A percentile compares a stretch with the other conserved stretches of the same genome.
phyloP scores from a whole-genome alignment of 2,888 invertebrate genomes.

The Pinctada fucata region DNA sequence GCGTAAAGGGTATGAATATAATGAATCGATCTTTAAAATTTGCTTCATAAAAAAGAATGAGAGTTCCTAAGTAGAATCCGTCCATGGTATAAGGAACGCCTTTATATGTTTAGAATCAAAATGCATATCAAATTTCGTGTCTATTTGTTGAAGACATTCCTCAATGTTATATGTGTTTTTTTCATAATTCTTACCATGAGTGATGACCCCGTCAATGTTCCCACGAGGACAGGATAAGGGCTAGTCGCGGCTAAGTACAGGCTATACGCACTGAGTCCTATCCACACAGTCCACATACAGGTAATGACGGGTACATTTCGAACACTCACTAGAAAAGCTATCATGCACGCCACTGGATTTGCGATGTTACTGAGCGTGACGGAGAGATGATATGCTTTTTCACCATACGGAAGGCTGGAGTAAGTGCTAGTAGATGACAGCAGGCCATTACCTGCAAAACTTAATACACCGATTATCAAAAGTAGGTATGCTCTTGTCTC shows the following conservation, averaged over 20 bases:
- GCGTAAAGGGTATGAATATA: too few species aligned
- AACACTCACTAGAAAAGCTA: slow-evolving; percentile 79
- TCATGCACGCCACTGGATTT: slow-evolving; percentile 86
- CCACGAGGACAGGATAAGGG: slow-evolving; percentile 83
- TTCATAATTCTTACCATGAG: slow-evolving; percentile 81
- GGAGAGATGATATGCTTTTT: slow-evolving; percentile 85
- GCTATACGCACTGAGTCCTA: slow-evolving; percentile 82
- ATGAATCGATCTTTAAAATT: too few species aligned
- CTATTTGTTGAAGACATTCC: too few species aligned
- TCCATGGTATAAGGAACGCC: too few species aligned
- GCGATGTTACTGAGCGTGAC: slow-evolving; percentile 87
- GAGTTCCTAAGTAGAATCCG: too few species aligned
- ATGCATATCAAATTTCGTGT: too few species aligned
- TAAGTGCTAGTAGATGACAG: slow-evolving; percentile 89
- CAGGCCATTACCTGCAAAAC: slow-evolving; percentile 84
- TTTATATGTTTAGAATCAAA: too few species aligned
- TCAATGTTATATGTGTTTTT: too few species aligned
- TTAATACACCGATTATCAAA: background rate
- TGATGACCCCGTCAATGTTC: slow-evolving; percentile 80
- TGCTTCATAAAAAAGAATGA: too few species aligned
- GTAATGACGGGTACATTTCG: slow-evolving; percentile 64
- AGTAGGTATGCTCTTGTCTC: background rate
- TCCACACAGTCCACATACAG: slow-evolving; percentile 68
- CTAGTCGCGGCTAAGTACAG: slow-evolving; percentile 85
- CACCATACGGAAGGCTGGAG: slow-evolving; percentile 89